phyloP scores from a whole-genome alignment of 2,888 invertebrate species.

The Pecten maximus region DNA sequence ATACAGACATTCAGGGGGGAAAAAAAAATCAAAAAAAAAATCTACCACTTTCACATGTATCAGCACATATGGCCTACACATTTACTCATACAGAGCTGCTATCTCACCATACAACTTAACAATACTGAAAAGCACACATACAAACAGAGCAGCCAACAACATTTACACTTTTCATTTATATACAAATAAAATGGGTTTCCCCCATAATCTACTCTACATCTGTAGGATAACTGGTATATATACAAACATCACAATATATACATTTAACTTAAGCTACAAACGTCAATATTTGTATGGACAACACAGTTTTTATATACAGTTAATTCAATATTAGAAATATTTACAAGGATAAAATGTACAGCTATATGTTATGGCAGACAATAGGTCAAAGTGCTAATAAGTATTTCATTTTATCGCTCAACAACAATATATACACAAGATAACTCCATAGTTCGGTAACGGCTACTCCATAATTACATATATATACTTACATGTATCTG shows the following conservation, averaged over 20 bases:
- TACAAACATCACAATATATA: slow-evolving; percentile 30
- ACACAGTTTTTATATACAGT: not conserved
- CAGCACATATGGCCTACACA: not conserved
- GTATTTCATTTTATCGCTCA: too few relatives aligned
- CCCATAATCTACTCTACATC: not conserved
- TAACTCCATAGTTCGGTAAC: not conserved
- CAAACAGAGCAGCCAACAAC: not conserved
- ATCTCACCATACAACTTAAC: not conserved
- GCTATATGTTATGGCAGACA: not conserved
- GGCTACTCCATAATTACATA: too few relatives aligned
- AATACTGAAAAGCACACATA: not conserved
- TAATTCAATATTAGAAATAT: not conserved
- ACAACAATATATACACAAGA: slow-evolving; percentile 2
- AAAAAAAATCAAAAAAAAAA: not conserved
- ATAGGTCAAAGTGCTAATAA: not conserved
- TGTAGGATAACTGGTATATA: not conserved
- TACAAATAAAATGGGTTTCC: not conserved
- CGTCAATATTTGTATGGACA: not conserved
- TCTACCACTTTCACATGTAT: not conserved
- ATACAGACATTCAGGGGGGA: not conserved
- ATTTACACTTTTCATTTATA: not conserved
- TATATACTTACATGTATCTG: not conserved
- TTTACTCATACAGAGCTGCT: not conserved
- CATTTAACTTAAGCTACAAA: not conserved
- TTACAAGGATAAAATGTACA: not conserved